Evolutionary conservation across 1,140 invertebrate species (phyloP).

Genomic region (Leptonema lineaticorne): DNA sequence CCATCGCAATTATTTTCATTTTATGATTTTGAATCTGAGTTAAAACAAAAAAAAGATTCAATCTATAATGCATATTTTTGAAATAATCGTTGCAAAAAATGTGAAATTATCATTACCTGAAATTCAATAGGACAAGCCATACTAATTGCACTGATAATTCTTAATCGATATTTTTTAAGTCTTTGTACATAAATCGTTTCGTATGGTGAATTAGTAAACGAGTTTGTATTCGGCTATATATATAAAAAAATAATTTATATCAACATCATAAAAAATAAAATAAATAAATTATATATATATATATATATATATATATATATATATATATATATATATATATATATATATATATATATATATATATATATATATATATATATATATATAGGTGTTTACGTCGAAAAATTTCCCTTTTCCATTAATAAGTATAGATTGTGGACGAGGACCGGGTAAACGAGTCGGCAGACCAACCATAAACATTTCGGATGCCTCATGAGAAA

Average conservation of each 20-base stretch:
- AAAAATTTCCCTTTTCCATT: conserved; percentile 56
- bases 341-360: too few species aligned
- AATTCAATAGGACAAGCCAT: conserved; percentile 58
- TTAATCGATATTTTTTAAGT: conserved; percentile 58
- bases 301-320: too few species aligned
- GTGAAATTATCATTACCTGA: conserved; percentile 44
- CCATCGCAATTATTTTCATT: conserved; percentile 56
- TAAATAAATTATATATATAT: too few species aligned
- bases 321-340: too few species aligned
- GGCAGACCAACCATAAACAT: conserved; percentile 44
- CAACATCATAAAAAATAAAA: too few species aligned
- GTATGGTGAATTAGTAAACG: conserved; percentile 15
- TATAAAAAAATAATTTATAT: not conserved
- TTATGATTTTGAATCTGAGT: conserved; percentile 55
- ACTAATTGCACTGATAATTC: conserved; percentile 61
- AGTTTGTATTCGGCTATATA: not conserved
- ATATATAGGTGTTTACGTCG: conserved; percentile 42
- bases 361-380: too few species aligned
- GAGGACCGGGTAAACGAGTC: conserved; percentile 44
- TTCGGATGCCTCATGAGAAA: conserved; percentile 41
- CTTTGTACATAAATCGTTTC: conserved; percentile 41
- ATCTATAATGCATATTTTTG: too few species aligned
- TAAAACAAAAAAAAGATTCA: not conserved
- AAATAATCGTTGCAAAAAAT: not conserved
- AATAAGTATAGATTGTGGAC: conserved; percentile 56